A percentile compares a stretch with the other conserved stretches of the same genome.
phyloP scores from a whole-genome alignment of 2,797 vertebrate genomes.

The Kryptolebias ocellatus region DNA sequence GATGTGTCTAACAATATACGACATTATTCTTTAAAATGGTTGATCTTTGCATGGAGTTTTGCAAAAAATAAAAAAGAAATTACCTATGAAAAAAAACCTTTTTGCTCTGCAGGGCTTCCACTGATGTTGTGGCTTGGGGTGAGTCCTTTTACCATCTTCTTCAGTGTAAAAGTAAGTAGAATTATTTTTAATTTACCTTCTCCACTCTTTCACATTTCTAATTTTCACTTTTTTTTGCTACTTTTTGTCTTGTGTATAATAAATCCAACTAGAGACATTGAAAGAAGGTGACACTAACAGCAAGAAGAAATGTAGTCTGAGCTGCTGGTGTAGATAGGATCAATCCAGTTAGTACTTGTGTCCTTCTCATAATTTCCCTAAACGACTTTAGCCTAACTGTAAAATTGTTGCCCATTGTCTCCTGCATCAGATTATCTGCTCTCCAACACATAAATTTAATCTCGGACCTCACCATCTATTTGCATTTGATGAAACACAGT shows the following conservation, averaged over 20 bases:
- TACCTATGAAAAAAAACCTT: too few species aligned
- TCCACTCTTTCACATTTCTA: background rate
- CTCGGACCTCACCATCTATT: conserved; percentile 32
- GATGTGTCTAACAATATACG: too few species aligned
- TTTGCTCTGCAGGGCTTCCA: background rate
- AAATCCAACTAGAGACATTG: conserved; percentile 59
- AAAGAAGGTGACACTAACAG: conserved; percentile 30
- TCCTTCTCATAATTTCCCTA: conserved; percentile 34
- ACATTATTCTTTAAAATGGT: too few species aligned
- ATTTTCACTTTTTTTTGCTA: conserved; percentile 24
- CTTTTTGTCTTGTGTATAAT: conserved; percentile 50
- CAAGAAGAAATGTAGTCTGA: conserved; percentile 52
- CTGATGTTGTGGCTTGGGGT: conserved; percentile 50
- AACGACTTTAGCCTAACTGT: conserved; percentile 58
- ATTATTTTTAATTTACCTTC: conserved; percentile 14
- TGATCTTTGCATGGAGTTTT: too few species aligned
- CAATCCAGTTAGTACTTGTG: conserved; percentile 34
- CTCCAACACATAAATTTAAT: conserved; percentile 43
- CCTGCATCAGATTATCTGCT: conserved; percentile 43
- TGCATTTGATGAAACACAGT: conserved; percentile 28
- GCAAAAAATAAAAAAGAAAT: too few species aligned
- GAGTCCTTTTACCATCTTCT: conserved; percentile 66
- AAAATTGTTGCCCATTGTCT: conserved; percentile 61
- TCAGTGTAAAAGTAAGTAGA: conserved; percentile 68
- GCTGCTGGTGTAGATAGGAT: conserved; percentile 48